Evolutionary conservation across 1,140 invertebrate genomes (phyloP).

Genomic region (Lepidotrigona ventralis): DNA sequence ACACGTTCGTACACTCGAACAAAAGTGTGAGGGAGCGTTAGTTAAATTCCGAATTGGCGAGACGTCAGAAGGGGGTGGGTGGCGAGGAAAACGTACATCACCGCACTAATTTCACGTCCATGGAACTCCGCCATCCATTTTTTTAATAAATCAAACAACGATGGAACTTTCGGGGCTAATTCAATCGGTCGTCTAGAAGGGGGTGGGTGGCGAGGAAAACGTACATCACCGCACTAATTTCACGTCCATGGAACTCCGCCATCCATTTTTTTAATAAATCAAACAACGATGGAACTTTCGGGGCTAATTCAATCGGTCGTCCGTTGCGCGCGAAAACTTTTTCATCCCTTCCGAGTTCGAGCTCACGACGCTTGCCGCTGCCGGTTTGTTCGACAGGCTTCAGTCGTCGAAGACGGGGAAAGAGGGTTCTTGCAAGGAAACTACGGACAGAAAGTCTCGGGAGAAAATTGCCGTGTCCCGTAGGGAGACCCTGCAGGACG

Average conservation of each 20-base stretch:
- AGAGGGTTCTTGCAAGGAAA: constrained; percentile 28
- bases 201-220: neutral
- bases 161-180: neutral
- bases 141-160: constrained; percentile 11
- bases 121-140: neutral
- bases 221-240: neutral
- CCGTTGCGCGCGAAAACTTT: neutral
- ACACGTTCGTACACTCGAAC: neutral
- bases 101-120: neutral
- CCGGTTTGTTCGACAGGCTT: constrained; percentile 30
- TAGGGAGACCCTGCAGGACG: constrained; percentile 48
- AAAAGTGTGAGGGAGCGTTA: neutral
- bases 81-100: neutral
- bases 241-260: neutral
- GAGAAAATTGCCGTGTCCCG: constrained; percentile 44
- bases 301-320: constrained; percentile 11
- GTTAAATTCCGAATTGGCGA: neutral
- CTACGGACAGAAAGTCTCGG: constrained; percentile 37
- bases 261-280: constrained; percentile 10
- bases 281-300: too few relatives aligned
- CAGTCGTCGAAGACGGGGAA: constrained; percentile 45
- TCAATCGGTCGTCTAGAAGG: neutral
- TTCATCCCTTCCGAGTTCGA: too few relatives aligned
- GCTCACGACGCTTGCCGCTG: neutral
- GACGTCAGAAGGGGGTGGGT: neutral